phyloP scores from a whole-genome alignment of 1,140 invertebrate species.

The Leguminivora glycinivorella region DNA sequence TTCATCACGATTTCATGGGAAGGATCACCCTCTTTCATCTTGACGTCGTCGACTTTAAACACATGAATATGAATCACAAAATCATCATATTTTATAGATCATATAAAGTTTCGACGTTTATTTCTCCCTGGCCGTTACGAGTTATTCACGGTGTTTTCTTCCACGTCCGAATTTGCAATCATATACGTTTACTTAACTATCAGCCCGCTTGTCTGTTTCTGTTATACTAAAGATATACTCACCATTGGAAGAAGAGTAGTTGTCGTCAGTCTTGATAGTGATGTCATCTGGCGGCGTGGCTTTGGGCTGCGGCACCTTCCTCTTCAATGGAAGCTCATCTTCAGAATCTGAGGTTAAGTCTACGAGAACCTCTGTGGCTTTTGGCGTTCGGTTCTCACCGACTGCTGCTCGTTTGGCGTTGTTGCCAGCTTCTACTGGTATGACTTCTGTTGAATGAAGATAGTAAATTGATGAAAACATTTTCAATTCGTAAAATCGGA shows the following conservation, averaged over 20 bases:
- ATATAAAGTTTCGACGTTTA: too few species aligned
- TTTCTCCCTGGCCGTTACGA: too few species aligned
- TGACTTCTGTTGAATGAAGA: conserved; percentile 59
- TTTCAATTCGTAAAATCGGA: too few species aligned
- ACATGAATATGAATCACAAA: too few species aligned
- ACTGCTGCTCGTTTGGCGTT: conserved; percentile 60
- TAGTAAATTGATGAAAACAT: not conserved
- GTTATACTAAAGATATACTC: not conserved
- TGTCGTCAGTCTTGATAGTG: conserved; percentile 54
- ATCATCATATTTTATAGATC: too few species aligned
- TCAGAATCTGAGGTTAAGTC: conserved; percentile 76
- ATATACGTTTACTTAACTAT: too few species aligned
- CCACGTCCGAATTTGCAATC: too few species aligned
- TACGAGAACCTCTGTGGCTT: conserved; percentile 60
- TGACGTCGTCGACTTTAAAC: too few species aligned
- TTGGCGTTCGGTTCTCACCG: conserved; percentile 55
- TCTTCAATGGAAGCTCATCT: conserved; percentile 71
- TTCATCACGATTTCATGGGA: too few species aligned
- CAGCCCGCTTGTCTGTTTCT: too few species aligned
- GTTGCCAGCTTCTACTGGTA: conserved; percentile 64
- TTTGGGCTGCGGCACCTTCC: conserved; percentile 65
- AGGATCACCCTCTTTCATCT: too few species aligned
- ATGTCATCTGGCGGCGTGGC: conserved; percentile 47
- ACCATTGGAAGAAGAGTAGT: conserved; percentile 58
- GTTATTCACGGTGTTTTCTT: too few species aligned